Base-by-base conservation (phyloP, 2,888 invertebrate species). In the Cheilosia scutellata region DNA sequence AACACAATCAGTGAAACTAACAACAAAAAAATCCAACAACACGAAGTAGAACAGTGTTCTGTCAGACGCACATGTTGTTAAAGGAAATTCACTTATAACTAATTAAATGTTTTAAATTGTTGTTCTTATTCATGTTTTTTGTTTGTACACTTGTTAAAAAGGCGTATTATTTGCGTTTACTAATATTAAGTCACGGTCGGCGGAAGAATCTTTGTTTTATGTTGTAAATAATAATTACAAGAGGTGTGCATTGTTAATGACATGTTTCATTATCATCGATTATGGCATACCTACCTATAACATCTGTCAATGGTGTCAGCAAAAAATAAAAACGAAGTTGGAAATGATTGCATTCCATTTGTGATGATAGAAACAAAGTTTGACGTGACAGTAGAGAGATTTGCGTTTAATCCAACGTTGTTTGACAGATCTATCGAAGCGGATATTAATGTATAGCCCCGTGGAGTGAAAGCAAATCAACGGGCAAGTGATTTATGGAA, bases 41-140 rank as follows among this genome's bases (percentile, higher is more conserved):
- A 4, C 31, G n/a, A 58, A 47, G 37, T 58, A 33, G 31, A 47
- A 40, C 49, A 60, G 27, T 49, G 57, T 42, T 57, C 44, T 58
- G 37, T 33, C 16, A 16, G 47, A 63, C 62, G 20, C 31, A 63
- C 11, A 47, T 13, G 60, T 27, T 62, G 16, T 47, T 31, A 37
- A 37, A 47, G 4, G 3, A 37, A 13, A 51, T 44, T 31, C 47
- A 65, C 49, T 51, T 51, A 51, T 20, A 25, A 4, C 37, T 49
- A 63, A 63, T 16, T 29, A 62, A 44, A 31, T 47, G n/a, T 29
- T 62, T 16, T 33, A n/a, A 65, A 65, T 37, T 51, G 31, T 13
- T 47, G 33, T 7, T 33, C 2, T 31, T 29, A 13, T 20, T 16
- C 13, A 2, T 55, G 33, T 55, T 58, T 40, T 58, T 27, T 58